Conservation (phyloP, 2,113 vertebrate genomes). For the Platichthys flesus region DNA sequence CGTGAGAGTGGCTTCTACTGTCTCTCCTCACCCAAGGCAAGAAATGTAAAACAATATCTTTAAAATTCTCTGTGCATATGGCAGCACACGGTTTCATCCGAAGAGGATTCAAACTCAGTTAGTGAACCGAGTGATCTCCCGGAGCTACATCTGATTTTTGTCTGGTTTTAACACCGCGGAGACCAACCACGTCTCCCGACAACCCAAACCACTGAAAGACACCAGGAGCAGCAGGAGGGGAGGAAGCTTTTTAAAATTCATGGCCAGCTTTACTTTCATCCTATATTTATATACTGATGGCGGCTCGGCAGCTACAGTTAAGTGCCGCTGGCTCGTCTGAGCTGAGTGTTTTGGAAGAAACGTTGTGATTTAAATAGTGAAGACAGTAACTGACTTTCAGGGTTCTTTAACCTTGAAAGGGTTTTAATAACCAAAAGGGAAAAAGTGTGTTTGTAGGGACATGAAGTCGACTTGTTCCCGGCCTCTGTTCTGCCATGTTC, state of each 20-base stretch:
- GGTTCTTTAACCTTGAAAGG: constrained; percentile 16
- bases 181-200: background rate
- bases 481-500: no score
- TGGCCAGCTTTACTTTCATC: constrained; percentile 49
- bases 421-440: background rate
- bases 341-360: constrained; percentile 3
- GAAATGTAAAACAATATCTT: background rate
- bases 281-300: constrained; percentile 39
- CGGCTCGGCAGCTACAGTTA: constrained; percentile 27
- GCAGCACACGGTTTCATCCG: background rate
- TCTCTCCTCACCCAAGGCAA: no score
- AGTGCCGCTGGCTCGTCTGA: constrained; percentile 17
- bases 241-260: constrained; percentile 43
- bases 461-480: no score
- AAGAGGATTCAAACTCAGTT: background rate
- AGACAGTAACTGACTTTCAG: constrained; percentile 29
- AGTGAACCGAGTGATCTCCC: no score
- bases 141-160: no score
- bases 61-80: background rate
- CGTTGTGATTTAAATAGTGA: constrained; percentile 19
- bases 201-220: constrained; percentile 6
- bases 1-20: no score
- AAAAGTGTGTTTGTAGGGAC: background rate
- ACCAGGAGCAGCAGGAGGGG: background rate
- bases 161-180: constrained; percentile 4